These are phyloP conservation scores for Rhinogobio ventralis DNA, from an alignment of 2,797 vertebrate species.

Conservation along the genomic window DNA sequence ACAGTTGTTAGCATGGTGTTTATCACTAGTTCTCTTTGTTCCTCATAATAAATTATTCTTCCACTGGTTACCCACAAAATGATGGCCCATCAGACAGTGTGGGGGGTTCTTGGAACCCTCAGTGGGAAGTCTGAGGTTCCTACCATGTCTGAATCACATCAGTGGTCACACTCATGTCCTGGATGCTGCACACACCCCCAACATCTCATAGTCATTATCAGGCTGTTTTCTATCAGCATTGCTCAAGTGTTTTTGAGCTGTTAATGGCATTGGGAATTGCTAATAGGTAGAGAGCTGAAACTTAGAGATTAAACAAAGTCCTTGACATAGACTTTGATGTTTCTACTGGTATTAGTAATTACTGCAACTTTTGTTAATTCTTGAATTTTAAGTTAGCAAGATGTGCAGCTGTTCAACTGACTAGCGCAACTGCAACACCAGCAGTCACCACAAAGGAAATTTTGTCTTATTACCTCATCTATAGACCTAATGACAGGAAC, in stretches of 20 bases:
- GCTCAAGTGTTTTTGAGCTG: background rate
- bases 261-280: background rate
- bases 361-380: background rate
- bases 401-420: background rate
- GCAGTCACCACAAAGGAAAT: constrained; percentile 31
- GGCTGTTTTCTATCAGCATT: background rate
- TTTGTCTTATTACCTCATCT: constrained; percentile 30
- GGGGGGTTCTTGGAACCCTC: background rate
- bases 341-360: background rate
- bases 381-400: background rate
- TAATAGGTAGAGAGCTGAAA: background rate
- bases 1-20: background rate
- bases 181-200: background rate
- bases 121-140: constrained; percentile 6
- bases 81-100: background rate
- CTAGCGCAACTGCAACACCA: background rate
- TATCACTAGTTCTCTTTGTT: background rate
- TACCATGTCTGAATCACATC: constrained; percentile 22
- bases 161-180: background rate
- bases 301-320: background rate
- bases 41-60: background rate
- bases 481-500: constrained; percentile 14
- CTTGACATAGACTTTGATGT: background rate
- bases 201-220: background rate
- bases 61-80: constrained; percentile 28